These are phyloP conservation scores for Enteromius radiatus DNA, from an alignment of 2,797 vertebrate species.

Conservation along the genomic window DNA sequence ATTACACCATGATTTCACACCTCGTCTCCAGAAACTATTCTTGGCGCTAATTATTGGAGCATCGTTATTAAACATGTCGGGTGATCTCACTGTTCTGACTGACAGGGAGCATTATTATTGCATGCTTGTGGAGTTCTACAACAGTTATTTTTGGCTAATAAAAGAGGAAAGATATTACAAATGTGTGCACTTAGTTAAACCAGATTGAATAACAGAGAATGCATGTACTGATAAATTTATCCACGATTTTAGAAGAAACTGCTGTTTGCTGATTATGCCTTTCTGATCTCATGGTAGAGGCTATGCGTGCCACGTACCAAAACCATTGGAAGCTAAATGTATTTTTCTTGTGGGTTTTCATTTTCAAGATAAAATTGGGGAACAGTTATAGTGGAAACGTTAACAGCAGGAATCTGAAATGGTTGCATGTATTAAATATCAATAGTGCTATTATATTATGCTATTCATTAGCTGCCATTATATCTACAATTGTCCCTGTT, in stretches of 20 bases:
- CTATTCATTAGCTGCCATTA: constrained; percentile 47
- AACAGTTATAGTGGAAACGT: background rate
- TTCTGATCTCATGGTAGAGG: background rate
- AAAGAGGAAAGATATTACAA: constrained; percentile 4
- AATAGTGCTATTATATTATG: constrained; percentile 31
- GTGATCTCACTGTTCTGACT: constrained; percentile 40
- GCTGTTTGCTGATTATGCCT: background rate
- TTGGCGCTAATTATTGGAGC: constrained; percentile 43
- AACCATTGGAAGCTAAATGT: background rate
- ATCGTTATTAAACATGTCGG: constrained; percentile 37
- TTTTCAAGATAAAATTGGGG: background rate
- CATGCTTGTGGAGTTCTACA: constrained; percentile 20
- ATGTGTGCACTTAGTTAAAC: constrained; percentile 16
- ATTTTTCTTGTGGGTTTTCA: constrained; percentile 1
- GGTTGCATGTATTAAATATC: background rate
- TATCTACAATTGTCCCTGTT: background rate
- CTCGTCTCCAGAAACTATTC: constrained; percentile 42
- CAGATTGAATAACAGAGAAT: background rate
- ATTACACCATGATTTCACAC: constrained; percentile 41
- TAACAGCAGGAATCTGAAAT: background rate
- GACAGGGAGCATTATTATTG: constrained; percentile 36
- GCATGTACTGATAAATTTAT: background rate
- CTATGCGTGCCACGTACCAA: background rate
- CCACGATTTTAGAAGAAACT: background rate
- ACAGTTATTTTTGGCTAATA: constrained; percentile 21